Evolutionary conservation across 2,797 vertebrate species (phyloP), one percentile per base, ranked within the genome.

Genomic region (Heteromormyrus szaboi): DNA sequence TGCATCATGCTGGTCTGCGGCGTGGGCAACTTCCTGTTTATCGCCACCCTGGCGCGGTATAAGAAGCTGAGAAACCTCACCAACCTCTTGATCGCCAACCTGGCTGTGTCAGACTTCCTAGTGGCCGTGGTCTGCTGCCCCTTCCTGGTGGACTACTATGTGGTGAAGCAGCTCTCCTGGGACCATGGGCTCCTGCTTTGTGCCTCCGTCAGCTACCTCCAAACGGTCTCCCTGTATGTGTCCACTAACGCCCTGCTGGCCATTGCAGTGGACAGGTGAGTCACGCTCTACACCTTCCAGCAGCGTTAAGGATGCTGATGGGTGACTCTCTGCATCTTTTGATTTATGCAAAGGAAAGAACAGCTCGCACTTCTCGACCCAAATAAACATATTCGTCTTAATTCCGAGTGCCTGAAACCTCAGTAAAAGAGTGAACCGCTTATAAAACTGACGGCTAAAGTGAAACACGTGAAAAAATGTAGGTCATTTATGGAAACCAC

Each of bases 71-170:
- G 98, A 14, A 99, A 98, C 91, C 96, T 99, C 91, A 99, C 99
- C 92, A 99, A 99, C 94, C 94, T 99, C 88, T 97, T 99, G 88
- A 99, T 99, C 1, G 98, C 97, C 56, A 99, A 99, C 92, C 93
- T 99, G 94, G 99, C 98, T 62, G 95, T 99, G 93, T 99, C 99
- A 0, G 99, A 99, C 94, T 97, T 99, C 91, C 94, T 99, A 0
- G 99, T 99, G 90, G 97, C 98, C 0, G 96, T 97, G 0, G 96
- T 99, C 90, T 99, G 99, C 93, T 99, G 99, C 88, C 99, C 99
- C 0, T 99, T 99, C 3, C 96, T 99, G 92, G 96, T 99, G 96
- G 98, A 99, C 93, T 99, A 99, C 93, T 99, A 99, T 0, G 98
- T 99, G 90, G 97, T 99, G 3, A 97, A 96, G 37, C 96, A 97